Percentiles rank a stretch among this genome's conserved stretches.
Evolutionary conservation across 2,888 invertebrate genomes (phyloP).

Genomic region (Pachymerium ferrugineum): DNA sequence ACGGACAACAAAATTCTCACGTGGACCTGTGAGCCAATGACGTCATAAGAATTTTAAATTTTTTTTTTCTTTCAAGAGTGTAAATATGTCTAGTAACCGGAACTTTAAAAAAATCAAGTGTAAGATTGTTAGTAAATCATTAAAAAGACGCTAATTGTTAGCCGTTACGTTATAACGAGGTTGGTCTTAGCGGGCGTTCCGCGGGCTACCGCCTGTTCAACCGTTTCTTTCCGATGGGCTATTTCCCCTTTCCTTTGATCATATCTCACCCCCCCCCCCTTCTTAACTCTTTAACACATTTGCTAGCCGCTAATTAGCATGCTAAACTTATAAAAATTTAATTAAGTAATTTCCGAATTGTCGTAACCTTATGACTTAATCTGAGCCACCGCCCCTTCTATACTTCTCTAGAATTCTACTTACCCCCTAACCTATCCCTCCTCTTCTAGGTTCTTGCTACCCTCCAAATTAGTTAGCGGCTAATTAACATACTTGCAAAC

Average conservation of each 20-base stretch:
- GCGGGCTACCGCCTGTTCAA: slow-evolving; percentile 16
- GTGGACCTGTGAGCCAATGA: slow-evolving; percentile 1
- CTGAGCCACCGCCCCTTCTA: too few species aligned
- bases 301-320: too few species aligned
- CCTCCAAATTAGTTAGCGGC: too few species aligned
- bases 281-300: neutral
- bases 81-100: neutral
- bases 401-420: too few species aligned
- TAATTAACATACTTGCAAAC: too few species aligned
- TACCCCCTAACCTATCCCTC: too few species aligned
- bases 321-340: too few species aligned
- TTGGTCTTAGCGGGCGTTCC: slow-evolving; percentile 1
- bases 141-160: neutral
- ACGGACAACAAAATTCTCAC: neutral
- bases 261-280: neutral
- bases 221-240: slow-evolving; percentile 8
- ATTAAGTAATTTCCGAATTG: too few species aligned
- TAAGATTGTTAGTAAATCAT: neutral
- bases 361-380: too few species aligned
- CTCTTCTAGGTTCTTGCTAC: too few species aligned
- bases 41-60: neutral
- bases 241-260: slow-evolving; percentile 15
- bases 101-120: neutral
- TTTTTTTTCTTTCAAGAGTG: neutral
- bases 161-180: neutral